These are phyloP conservation scores for Mizuhopecten yessoensis DNA, from an alignment of 1,140 invertebrate species.

Conservation along the genomic window DNA sequence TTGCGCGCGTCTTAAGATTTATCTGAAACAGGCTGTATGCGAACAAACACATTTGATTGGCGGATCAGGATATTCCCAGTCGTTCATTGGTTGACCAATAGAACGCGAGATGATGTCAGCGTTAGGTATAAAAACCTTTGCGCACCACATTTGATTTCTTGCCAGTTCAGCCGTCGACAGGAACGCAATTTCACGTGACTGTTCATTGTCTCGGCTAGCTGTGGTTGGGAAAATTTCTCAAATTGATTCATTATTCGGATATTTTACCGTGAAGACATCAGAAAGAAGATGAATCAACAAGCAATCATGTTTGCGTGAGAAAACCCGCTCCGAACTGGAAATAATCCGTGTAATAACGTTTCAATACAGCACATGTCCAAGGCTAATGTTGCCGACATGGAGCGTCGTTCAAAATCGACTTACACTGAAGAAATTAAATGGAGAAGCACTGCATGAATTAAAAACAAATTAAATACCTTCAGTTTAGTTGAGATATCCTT, in stretches of 20 bases:
- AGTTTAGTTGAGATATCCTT: slow-evolving; percentile 1
- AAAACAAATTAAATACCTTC: neutral
- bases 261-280: neutral
- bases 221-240: neutral
- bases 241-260: neutral
- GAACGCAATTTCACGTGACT: neutral
- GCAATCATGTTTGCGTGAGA: no score
- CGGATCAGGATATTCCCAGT: neutral
- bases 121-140: neutral
- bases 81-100: neutral
- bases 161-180: slow-evolving; percentile 29
- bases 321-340: no score
- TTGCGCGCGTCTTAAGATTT: neutral
- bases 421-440: neutral
- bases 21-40: neutral
- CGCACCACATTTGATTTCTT: neutral
- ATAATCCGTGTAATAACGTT: no score
- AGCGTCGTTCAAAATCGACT: neutral
- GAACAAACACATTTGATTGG: neutral
- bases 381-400: neutral
- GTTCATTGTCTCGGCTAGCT: neutral
- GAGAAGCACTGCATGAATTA: neutral
- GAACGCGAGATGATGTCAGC: neutral
- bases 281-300: neutral
- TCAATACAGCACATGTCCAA: neutral